A percentile compares a stretch with the other conserved stretches of the same genome.
Evolutionary conservation across 2,797 vertebrate species (phyloP).

Genomic region (Allobates femoralis): DNA sequence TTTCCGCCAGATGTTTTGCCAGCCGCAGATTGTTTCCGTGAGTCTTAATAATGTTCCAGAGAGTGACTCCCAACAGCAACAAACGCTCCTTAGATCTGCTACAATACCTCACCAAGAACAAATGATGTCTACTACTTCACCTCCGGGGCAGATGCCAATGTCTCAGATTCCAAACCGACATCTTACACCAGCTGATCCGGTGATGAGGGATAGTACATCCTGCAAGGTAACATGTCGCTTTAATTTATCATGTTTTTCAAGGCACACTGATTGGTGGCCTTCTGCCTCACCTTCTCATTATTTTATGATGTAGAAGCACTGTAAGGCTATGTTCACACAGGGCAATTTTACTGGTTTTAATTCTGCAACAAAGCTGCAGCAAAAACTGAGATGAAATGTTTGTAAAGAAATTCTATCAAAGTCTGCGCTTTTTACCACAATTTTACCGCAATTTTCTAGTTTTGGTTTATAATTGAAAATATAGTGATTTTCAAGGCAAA

Average conservation of each 20-base stretch:
- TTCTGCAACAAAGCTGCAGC: too few species aligned
- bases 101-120: constrained; percentile 59
- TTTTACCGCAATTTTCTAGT: too few species aligned
- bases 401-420: too few species aligned
- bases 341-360: too few species aligned
- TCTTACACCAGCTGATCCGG: constrained; percentile 38
- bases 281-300: not conserved
- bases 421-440: too few species aligned
- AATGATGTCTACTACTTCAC: constrained; percentile 68
- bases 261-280: not conserved
- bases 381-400: too few species aligned
- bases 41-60: constrained; percentile 73
- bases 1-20: constrained; percentile 76
- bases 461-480: too few species aligned
- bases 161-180: constrained; percentile 71
- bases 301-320: not conserved
- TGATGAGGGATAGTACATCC: constrained; percentile 70
- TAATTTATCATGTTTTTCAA: not conserved
- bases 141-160: constrained; percentile 69
- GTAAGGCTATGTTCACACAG: too few species aligned
- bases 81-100: constrained; percentile 4
- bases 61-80: constrained; percentile 50
- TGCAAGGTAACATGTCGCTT: constrained; percentile 70
- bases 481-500: too few species aligned
- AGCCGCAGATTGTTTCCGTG: constrained; percentile 73